Base-by-base conservation (phyloP, 2,888 invertebrate species). In the Fragum fragum region DNA sequence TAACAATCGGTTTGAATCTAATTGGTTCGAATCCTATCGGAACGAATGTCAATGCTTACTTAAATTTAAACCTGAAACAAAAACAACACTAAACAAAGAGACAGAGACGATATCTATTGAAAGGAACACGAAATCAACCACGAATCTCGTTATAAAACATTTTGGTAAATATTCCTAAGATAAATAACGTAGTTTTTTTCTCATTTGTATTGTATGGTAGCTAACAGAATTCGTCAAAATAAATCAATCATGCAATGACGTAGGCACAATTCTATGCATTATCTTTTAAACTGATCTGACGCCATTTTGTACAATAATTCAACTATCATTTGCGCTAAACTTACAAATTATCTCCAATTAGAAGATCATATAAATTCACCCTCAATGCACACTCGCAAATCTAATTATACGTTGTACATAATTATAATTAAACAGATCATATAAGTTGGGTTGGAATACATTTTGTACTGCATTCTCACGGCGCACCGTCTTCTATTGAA, bases 401-500 rank as follows among this genome's bases (percentile, higher is more conserved):
- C 14, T 47, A 47, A 47, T 47, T 47, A 47, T 47, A 47, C 16
- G n/a, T 3, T 47, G 47, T 47, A 47, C 47, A 47, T 47, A 47
- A 47, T 47, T 47, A 47, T 47, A 14, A 47, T 47, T 47, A 47
- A 47, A 47, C 14, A 47, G 47, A 47, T 47, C 47, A 47, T 47
- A 47, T 47, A 18, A 47, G 47, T n/a, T 3, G 16, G 47, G 14
- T 5, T 47, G n/a, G 14, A 47, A 47, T 47, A 47, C 47, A 47
- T 47, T 9, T 47, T 47, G 47, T 16, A 47, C 47, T 5, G 3
- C 47, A 47, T 47, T 47, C 47, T 47, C 7, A 47, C 57, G 57
- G 57, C 26, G 26, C 57, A 26, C 57, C 57, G 57, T 57, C 26
- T 23, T 26, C 57, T 26, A 26, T 57, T 23, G 57, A 57, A 57